Percentiles rank a stretch among this genome's conserved stretches.
These are phyloP conservation scores for Endotricha flammealis DNA, from an alignment of 2,888 invertebrate species.

Conservation along the genomic window DNA sequence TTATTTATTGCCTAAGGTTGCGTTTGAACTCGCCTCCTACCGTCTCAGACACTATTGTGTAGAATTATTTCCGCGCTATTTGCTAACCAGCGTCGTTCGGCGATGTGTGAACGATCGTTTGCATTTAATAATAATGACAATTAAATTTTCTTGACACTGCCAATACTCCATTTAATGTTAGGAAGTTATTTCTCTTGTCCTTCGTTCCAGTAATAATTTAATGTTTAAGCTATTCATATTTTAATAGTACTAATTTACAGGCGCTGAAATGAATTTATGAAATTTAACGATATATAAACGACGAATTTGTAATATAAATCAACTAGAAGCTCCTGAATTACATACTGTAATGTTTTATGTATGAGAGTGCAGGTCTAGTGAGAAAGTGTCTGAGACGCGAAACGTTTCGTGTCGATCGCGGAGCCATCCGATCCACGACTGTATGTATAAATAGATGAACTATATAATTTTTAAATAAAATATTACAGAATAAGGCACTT, in stretches of 20 bases:
- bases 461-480: constrained; percentile 63
- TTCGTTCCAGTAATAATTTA: constrained; percentile 7
- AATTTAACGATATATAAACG: not conserved
- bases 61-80: constrained; percentile 3
- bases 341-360: no score
- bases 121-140: not conserved
- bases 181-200: constrained; percentile 1
- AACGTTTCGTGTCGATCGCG: constrained; percentile 27
- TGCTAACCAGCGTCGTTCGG: constrained; percentile 2
- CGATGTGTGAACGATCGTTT: not conserved
- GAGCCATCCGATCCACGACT: constrained; percentile 34
- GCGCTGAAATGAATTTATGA: constrained; percentile 4
- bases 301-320: not conserved
- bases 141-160: constrained; percentile 28
- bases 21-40: constrained; percentile 29
- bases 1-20: constrained; percentile 65
- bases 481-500: constrained; percentile 51
- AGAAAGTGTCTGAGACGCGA: constrained; percentile 34
- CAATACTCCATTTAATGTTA: constrained; percentile 27
- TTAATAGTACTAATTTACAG: constrained; percentile 2
- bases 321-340: no score
- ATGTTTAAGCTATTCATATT: constrained; percentile 4
- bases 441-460: constrained; percentile 67
- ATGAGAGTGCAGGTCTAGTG: no score
- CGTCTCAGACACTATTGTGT: constrained; percentile 20